Conservation (phyloP, 2,888 invertebrate genomes). For the Eristalis arbustorum region DNA sequence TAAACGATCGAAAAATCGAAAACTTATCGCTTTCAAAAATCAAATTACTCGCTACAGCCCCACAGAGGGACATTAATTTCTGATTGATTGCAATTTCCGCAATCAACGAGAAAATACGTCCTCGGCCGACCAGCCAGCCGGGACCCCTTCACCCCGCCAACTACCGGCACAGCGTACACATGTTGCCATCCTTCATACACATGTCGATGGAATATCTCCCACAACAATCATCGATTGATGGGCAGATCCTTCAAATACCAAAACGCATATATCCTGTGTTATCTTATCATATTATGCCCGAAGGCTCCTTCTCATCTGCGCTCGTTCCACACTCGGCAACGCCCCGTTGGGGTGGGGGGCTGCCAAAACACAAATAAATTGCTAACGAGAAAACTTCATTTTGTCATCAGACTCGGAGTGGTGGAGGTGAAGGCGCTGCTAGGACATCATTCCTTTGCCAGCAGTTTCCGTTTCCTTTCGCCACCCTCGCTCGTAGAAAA, state of each 20-base stretch:
- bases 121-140: conserved; percentile 1
- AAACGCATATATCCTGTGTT: conserved; percentile 66
- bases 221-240: conserved; percentile 62
- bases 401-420: conserved; percentile 54
- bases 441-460: conserved; percentile 29
- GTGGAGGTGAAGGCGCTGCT: not conserved
- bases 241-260: conserved; percentile 64
- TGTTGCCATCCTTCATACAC: conserved; percentile 36
- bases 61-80: conserved; percentile 64
- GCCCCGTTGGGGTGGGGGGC: not conserved
- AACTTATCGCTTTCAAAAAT: conserved; percentile 57
- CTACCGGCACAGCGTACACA: conserved; percentile 28
- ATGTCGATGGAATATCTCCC: conserved; percentile 34
- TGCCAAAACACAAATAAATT: conserved; percentile 70
- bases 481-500: not conserved
- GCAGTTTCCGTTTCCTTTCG: conserved; percentile 30
- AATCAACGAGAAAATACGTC: conserved; percentile 66
- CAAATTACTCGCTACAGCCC: conserved; percentile 59
- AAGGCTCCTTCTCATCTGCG: conserved; percentile 39
- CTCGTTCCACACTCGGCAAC: not conserved
- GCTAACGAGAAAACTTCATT: conserved; percentile 71
- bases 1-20: not conserved
- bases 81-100: conserved; percentile 68
- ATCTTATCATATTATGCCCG: conserved; percentile 70
- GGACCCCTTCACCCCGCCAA: not conserved